A percentile compares a stretch with the other conserved stretches of the same genome.
Evolutionary conservation across 2,113 vertebrate species (phyloP).

Genomic region (Ceyx melanurus): DNA sequence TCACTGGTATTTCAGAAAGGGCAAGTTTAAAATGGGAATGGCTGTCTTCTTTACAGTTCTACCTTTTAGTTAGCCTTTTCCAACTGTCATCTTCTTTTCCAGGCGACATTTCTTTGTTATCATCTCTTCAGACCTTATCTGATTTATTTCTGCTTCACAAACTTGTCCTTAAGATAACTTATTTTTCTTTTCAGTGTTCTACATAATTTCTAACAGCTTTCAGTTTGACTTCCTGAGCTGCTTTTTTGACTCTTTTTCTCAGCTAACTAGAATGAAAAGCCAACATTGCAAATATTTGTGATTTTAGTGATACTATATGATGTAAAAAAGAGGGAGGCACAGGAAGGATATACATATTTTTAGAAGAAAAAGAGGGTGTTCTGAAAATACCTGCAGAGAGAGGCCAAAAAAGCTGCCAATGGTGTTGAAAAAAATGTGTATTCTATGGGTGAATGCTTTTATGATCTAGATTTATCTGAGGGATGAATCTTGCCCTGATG

Average conservation of each 20-base stretch:
- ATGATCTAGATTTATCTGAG: neutral
- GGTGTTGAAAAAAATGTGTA: neutral
- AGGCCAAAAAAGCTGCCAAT: neutral
- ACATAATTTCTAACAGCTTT: neutral
- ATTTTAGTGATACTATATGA: neutral
- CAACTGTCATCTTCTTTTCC: neutral
- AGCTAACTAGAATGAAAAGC: neutral
- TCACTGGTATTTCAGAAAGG: neutral
- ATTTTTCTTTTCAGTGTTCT: neutral
- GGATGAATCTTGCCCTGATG: neutral
- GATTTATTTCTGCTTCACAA: neutral
- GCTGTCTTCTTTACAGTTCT: neutral
- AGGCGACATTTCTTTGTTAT: neutral
- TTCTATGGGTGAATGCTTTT: neutral
- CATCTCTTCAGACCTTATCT: neutral
- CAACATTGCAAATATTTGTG: neutral
- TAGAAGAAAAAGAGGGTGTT: slow-evolving; percentile 16
- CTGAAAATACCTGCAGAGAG: slow-evolving; percentile 2
- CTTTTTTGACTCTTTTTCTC: neutral
- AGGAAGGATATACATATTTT: slow-evolving; percentile 38
- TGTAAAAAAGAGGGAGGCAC: neutral
- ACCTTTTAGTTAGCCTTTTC: neutral
- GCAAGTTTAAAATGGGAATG: neutral
- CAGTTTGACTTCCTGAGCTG: neutral
- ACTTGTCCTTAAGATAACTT: neutral